Base-by-base conservation (phyloP, 2,888 invertebrate genomes). In the Portevinia maculata region DNA sequence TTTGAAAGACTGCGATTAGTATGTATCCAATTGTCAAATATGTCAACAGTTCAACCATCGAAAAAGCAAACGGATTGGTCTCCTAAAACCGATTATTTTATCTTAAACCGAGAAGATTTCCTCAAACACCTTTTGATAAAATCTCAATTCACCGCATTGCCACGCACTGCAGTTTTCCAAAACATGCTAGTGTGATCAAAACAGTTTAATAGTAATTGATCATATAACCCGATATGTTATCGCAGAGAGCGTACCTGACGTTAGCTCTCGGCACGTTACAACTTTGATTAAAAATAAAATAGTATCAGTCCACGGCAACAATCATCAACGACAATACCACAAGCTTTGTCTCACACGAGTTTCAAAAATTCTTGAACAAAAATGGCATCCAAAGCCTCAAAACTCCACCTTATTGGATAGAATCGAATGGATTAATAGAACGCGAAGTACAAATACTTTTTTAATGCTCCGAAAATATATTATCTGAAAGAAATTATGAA, bases 271-370 rank as follows among this genome's bases (percentile, higher is more conserved):
- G 5, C 4, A 57, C 41, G 39, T 55, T 0, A 67, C 53, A 9
- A 17, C 19, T 9, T 9, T 48, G 21, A 13, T 57, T 5, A 8
- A 55, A 39, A n/a, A 28, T 19, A 17, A 50, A 11, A 59, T 70
- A 5, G n/a, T 39, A 1, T 3, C 9, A n/a, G 19, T 57, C 1
- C 24, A 67, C 19, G 19, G 37, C 48, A 52, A 1, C n/a, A 9
- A 44, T 71, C n/a, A 41, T 71, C 37, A 59, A 19, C 9, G 60
- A 60, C 21, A 71, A 60, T 13, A 60, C n/a, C n/a, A n/a, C n/a
- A n/a, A n/a, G n/a, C n/a, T n/a, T n/a, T n/a, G n/a, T n/a, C n/a
- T n/a, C n/a, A n/a, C n/a, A n/a, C n/a, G n/a, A n/a, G n/a, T n/a
- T n/a, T n/a, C n/a, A n/a, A n/a, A n/a, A n/a, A n/a, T n/a, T n/a